Conservation (phyloP, 2,888 invertebrate species). For the Serripes groenlandicus region DNA sequence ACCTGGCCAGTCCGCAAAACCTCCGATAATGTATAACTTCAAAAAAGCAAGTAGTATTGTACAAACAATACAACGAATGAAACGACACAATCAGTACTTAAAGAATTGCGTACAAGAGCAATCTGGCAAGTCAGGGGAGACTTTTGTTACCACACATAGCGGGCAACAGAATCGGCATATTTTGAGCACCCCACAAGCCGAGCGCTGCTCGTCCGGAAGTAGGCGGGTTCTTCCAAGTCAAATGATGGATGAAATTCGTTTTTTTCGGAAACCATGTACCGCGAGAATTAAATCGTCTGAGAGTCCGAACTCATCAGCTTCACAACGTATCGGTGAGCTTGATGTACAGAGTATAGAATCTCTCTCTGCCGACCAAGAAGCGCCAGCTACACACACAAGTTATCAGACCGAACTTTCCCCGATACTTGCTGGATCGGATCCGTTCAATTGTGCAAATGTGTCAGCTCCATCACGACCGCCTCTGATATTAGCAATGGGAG, state of each 20-base stretch:
- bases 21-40: too few relatives aligned
- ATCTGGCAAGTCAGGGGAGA: too few relatives aligned
- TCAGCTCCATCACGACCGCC: background rate
- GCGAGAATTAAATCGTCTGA: background rate
- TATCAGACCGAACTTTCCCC: background rate
- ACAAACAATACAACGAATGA: too few relatives aligned
- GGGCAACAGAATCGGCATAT: background rate
- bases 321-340: background rate
- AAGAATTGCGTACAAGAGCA: too few relatives aligned
- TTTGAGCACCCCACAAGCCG: background rate
- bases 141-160: too few relatives aligned
- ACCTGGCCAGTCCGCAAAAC: too few relatives aligned
- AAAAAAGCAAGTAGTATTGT: too few relatives aligned
- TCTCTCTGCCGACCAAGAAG: background rate
- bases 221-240: background rate
- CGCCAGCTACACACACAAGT: background rate
- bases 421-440: slow-evolving; percentile 1
- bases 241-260: background rate
- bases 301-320: background rate
- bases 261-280: background rate
- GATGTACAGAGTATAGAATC: background rate
- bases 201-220: background rate
- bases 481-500: slow-evolving; percentile 62
- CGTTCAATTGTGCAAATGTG: background rate
- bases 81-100: too few relatives aligned